Evolutionary conservation across 2,113 vertebrate genomes (phyloP).

Genomic region (Actenoides lindsayi): DNA sequence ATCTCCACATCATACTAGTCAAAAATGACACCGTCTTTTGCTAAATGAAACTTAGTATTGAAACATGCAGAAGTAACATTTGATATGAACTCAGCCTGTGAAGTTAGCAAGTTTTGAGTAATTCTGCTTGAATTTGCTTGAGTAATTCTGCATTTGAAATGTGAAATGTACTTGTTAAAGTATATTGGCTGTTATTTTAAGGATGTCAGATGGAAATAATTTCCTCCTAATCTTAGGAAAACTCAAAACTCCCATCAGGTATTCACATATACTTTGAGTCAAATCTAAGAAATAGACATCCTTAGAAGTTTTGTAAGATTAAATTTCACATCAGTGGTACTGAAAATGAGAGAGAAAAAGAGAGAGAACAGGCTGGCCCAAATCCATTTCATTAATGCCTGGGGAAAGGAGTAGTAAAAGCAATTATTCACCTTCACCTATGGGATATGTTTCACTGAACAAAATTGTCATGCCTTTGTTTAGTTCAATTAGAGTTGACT

Average conservation of each 20-base stretch:
- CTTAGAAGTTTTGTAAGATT: background rate
- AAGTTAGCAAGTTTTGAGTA: background rate
- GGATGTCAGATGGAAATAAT: constrained; percentile 3
- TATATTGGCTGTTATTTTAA: constrained; percentile 9
- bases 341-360: background rate
- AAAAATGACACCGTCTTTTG: background rate
- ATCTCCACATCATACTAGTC: background rate
- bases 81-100: background rate
- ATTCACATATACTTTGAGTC: background rate
- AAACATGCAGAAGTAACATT: background rate
- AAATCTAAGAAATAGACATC: background rate
- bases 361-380: background rate
- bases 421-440: background rate
- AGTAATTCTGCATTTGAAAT: background rate
- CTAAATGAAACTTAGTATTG: background rate
- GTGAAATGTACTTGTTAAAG: background rate
- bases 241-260: background rate
- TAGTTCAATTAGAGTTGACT: background rate
- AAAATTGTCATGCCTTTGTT: background rate
- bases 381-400: background rate
- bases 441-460: background rate
- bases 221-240: background rate
- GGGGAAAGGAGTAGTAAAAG: background rate
- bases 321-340: background rate
- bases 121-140: background rate